Base-by-base conservation (phyloP, 2,888 invertebrate genomes). In the Drosophila bunnanda region DNA sequence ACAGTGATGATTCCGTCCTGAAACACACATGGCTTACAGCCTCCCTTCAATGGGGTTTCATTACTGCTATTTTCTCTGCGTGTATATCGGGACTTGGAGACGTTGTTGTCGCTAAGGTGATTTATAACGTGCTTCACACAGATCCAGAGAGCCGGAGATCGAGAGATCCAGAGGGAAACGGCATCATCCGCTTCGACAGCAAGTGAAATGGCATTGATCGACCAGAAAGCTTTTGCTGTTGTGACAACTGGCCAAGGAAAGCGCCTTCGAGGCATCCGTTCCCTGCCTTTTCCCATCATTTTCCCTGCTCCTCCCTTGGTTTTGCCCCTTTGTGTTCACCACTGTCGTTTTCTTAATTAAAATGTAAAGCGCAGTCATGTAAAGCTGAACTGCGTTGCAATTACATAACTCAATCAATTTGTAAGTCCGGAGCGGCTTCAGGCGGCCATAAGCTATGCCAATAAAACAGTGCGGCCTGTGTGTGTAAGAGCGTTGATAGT, bases 361-460 rank as follows among this genome's bases (percentile, higher is more conserved):
- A 84, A 76, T 76, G 82, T 84, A 80, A 83, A 87, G 84, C 73
- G 72, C 83, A 80, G 78, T 70, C 83, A 88, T 78, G 83, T 82
- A 83, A 85, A 78, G 76, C 46, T n/a, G 28, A 62, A 43, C 65
- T 13, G 41, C 39, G 17, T 48, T 54, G 75, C 88, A 90, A 87
- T 90, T 90, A 90, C 87, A 89, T 89, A 91, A 89, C 89, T 90
- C 90, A 90, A 91, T 91, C 90, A 91, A 88, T 90, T 90, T 90
- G 91, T 90, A 85, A 79, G 77, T 69, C 61, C 67, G 48, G 59
- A 39, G 44, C 54, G 53, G 50, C 41, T 34, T 48, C 25, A 17
- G 30, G 30, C 28, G 12, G 17, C n/a, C 64, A 15, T 25, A n/a
- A 32, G 48, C 44, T 44, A 60, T 46, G 44, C 44, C 38, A 38